phyloP scores from a whole-genome alignment of 2,113 vertebrate species.

The rat (Rattus norvegicus) region DNA sequence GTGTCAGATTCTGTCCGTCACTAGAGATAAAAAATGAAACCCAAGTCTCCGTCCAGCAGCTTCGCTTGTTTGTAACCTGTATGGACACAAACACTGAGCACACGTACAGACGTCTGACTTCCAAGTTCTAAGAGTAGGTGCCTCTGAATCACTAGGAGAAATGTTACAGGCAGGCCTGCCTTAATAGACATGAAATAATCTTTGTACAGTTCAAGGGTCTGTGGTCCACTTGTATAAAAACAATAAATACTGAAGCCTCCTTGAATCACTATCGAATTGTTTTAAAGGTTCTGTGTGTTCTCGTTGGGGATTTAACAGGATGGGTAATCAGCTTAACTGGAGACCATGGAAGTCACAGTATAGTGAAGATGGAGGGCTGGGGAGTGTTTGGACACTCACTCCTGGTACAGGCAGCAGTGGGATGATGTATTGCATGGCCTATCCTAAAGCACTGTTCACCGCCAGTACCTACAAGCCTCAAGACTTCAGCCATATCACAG shows the following conservation, averaged over 20 bases:
- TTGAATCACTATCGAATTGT: slow-evolving; percentile 19
- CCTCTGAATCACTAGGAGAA: slow-evolving; percentile 58
- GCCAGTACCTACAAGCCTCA: slow-evolving; percentile 40
- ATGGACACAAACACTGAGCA: slow-evolving; percentile 51
- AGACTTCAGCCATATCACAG: slow-evolving; percentile 32
- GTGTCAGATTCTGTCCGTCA: slow-evolving; percentile 70
- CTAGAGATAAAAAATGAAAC: slow-evolving; percentile 67
- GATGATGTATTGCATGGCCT: neutral
- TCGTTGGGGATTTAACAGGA: slow-evolving; percentile 23
- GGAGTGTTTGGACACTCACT: neutral
- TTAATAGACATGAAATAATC: slow-evolving; percentile 58
- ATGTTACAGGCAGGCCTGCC: slow-evolving; percentile 27
- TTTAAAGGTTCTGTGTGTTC: slow-evolving; percentile 40
- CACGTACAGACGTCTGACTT: slow-evolving; percentile 28
- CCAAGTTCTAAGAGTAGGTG: slow-evolving; percentile 54
- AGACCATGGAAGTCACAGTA: neutral
- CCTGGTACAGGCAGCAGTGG: slow-evolving; percentile 43
- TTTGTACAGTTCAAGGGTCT: neutral
- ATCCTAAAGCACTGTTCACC: slow-evolving; percentile 26
- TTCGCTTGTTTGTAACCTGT: slow-evolving; percentile 54
- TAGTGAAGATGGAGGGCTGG: slow-evolving; percentile 28
- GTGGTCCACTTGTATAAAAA: slow-evolving; percentile 28
- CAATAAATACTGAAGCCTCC: slow-evolving; percentile 50
- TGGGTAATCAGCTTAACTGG: neutral
- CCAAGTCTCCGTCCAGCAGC: slow-evolving; percentile 48